Evolutionary conservation across 2,797 vertebrate genomes (phyloP), one percentile per base, ranked within the genome.

Genomic region (Clamator glandarius): DNA sequence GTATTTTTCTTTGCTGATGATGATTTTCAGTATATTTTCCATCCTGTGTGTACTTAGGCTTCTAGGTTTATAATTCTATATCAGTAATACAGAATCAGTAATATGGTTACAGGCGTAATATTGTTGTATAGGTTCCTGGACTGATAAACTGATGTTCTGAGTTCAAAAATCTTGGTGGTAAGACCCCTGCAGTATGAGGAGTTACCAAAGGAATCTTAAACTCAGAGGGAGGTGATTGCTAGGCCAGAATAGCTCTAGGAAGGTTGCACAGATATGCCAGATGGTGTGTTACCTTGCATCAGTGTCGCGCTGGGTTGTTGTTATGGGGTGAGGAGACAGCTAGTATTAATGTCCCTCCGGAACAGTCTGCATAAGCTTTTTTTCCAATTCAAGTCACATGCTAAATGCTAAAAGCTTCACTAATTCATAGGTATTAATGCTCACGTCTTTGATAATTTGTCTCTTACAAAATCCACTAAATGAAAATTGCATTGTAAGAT

Each of bases 151-250:
- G 62, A 11, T 50, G 33, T 54, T 70, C 69, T 74, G 50, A 67
- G 62, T 67, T 80, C 11, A 61, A 25, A 79, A 61, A 39, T 11
- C 41, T 57, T 74, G 57, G 31, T 6, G 9, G 28, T n/a, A n/a
- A 77, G 52, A 78, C 6, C 48, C 8, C 26, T 44, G 31, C 69
- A 61, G 15, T n/a, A n/a, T 51, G 92, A 96, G 93, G 96, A 94
- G 96, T 97, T 98, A 97, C 97, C 96, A 89, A 97, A 98, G 98
- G 97, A 98, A 92, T 93, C 96, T 97, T 97, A 98, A 89, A 95
- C 96, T 91, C 94, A 97, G 96, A 98, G 98, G 98, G 98, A 98
- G 96, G 96, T 97, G 97, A 98, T 96, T 97, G 84, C 93, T 90
- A 80, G 93, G 87, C 90, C 44, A 57, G 73, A 59, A 48, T 12